These are phyloP conservation scores for Sabellastarte sp. DNA, from an alignment of 2,888 invertebrate genomes.

Conservation along the genomic window DNA sequence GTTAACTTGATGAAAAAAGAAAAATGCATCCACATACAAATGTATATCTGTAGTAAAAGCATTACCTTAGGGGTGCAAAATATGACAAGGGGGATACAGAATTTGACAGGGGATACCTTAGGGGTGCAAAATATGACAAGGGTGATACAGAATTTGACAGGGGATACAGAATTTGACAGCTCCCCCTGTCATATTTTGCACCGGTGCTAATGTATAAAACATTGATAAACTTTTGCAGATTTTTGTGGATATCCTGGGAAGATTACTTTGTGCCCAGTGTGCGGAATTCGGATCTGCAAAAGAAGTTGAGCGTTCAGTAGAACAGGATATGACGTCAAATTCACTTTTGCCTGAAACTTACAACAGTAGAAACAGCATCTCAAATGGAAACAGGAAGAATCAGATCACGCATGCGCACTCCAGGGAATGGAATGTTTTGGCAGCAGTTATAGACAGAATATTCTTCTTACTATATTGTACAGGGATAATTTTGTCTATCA, in stretches of 20 bases:
- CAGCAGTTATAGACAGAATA: slow-evolving; percentile 23
- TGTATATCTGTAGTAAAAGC: too few species aligned
- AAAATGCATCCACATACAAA: too few species aligned
- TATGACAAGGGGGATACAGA: too few species aligned
- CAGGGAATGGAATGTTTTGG: slow-evolving; percentile 19
- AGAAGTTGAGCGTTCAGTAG: not conserved
- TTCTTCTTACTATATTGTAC: slow-evolving; percentile 23
- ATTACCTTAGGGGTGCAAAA: too few species aligned
- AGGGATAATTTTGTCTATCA: slow-evolving; percentile 19
- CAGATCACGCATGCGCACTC: slow-evolving; percentile 3
- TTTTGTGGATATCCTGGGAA: slow-evolving; percentile 13
- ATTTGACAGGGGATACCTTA: too few species aligned
- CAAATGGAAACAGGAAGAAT: not conserved
- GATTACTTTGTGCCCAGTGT: slow-evolving; percentile 17
- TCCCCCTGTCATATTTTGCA: too few species aligned
- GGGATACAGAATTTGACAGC: too few species aligned
- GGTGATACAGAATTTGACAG: too few species aligned
- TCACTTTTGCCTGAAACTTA: not conserved
- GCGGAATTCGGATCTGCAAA: not conserved
- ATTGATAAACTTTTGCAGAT: slow-evolving; percentile 9
- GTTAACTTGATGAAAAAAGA: too few species aligned
- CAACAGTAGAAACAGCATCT: not conserved
- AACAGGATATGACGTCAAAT: not conserved
- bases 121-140: too few species aligned
- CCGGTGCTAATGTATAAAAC: too few species aligned